Evolutionary conservation across 30 jellyfish, hydroid and myxozoan species (phyloP).

Genomic region (Turritopsis dohrnii): DNA sequence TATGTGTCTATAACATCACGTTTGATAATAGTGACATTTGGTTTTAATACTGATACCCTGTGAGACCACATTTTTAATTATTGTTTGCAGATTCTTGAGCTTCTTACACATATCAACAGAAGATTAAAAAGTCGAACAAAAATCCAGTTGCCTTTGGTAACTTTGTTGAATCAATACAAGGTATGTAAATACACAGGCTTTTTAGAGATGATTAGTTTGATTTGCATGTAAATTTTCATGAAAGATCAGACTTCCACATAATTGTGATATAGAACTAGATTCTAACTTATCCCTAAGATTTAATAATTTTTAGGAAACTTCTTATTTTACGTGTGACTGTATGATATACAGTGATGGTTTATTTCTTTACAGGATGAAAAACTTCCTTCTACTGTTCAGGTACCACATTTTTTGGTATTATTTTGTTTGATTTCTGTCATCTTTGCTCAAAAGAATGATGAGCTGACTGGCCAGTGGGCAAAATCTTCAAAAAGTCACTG

Average conservation of each 20-base stretch:
- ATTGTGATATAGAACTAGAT: too few species aligned
- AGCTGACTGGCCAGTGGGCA: too few species aligned
- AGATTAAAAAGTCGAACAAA: constrained; percentile 74
- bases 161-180: constrained; percentile 65
- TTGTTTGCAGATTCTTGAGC: constrained; percentile 60
- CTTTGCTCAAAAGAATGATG: too few species aligned
- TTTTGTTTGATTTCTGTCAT: background rate
- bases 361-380: constrained; percentile 8
- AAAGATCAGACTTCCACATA: too few species aligned
- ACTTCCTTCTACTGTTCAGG: constrained; percentile 2
- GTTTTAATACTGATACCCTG: too few species aligned
- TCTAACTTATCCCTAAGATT: too few species aligned
- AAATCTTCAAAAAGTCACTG: too few species aligned
- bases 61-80: too few species aligned
- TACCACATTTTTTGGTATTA: background rate
- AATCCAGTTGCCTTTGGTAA: constrained; percentile 64
- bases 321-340: background rate
- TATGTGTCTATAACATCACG: too few species aligned
- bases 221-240: too few species aligned
- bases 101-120: constrained; percentile 78
- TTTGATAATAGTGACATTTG: too few species aligned
- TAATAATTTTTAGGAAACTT: background rate
- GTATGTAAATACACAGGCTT: constrained; percentile 46
- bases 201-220: too few species aligned
- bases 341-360: background rate